Conservation (phyloP, 2,888 invertebrate species). For the Ophraella communa region DNA sequence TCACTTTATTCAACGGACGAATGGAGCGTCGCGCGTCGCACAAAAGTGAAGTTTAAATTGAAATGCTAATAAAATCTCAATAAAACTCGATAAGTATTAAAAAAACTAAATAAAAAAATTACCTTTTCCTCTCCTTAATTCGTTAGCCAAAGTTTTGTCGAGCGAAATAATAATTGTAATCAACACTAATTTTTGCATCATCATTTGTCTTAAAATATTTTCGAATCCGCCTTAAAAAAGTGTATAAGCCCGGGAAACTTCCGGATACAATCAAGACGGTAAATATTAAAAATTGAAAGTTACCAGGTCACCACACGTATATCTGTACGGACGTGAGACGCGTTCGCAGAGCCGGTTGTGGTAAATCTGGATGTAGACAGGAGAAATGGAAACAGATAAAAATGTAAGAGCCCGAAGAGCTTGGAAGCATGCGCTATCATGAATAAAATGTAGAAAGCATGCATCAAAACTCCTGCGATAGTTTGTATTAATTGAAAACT, state of each 20-base stretch:
- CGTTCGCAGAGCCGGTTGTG: conserved; percentile 9
- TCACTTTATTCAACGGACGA: background rate
- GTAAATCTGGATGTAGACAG: conserved; percentile 14
- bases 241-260: conserved; percentile 2
- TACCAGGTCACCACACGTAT: background rate
- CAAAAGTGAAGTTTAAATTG: background rate
- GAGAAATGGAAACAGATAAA: conserved; percentile 16
- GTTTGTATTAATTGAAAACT: background rate
- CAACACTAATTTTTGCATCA: conserved; percentile 11
- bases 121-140: conserved; percentile 22
- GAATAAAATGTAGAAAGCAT: conserved; percentile 1
- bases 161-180: conserved; percentile 5
- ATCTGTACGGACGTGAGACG: background rate
- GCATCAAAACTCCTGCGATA: background rate
- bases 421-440: conserved; percentile 25
- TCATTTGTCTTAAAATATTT: background rate
- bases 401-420: background rate
- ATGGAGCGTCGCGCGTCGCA: background rate
- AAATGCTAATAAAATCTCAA: background rate
- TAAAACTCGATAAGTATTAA: conserved; percentile 11
- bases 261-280: conserved; percentile 12
- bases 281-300: conserved; percentile 10
- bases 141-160: conserved; percentile 7
- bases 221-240: background rate
- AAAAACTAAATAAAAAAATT: conserved; percentile 15